Evolutionary conservation across 2,888 invertebrate genomes (phyloP).

Genomic region (Melikaiella ostensackeni): DNA sequence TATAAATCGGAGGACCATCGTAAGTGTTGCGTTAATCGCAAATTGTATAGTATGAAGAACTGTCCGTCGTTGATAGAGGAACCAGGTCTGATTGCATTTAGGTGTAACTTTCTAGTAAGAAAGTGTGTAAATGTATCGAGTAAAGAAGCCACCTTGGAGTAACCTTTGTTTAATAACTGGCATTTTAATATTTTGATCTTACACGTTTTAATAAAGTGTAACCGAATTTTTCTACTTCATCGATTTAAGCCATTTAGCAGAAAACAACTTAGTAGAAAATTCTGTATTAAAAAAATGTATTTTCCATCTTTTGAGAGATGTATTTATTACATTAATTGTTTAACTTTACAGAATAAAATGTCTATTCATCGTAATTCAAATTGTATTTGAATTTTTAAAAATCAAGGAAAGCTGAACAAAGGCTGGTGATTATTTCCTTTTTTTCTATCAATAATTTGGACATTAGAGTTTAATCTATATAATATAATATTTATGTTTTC

Average conservation of each 20-base stretch:
- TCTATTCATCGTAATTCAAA: conserved; percentile 5
- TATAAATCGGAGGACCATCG: background rate
- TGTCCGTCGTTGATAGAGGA: background rate
- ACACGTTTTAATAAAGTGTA: background rate
- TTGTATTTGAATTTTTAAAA: conserved; percentile 1
- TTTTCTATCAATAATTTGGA: too few species aligned
- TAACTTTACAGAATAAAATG: background rate
- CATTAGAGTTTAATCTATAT: background rate
- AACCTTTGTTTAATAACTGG: background rate
- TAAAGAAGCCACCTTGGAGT: background rate
- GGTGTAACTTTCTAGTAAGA: conserved; percentile 1
- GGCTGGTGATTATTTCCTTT: background rate
- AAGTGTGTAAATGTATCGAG: conserved; percentile 20
- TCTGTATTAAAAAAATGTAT: conserved; percentile 4
- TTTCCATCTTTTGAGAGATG: background rate
- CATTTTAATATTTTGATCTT: background rate
- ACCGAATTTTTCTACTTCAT: conserved; percentile 3
- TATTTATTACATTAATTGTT: background rate
- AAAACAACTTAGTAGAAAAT: background rate
- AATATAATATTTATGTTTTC: background rate
- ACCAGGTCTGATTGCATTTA: background rate
- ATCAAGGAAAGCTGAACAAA: background rate
- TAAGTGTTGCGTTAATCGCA: background rate
- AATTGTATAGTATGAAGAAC: conserved; percentile 2
- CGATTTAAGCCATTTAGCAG: background rate